phyloP scores from a whole-genome alignment of 2,888 invertebrate genomes.

The Cosmorhoe ocellata region DNA sequence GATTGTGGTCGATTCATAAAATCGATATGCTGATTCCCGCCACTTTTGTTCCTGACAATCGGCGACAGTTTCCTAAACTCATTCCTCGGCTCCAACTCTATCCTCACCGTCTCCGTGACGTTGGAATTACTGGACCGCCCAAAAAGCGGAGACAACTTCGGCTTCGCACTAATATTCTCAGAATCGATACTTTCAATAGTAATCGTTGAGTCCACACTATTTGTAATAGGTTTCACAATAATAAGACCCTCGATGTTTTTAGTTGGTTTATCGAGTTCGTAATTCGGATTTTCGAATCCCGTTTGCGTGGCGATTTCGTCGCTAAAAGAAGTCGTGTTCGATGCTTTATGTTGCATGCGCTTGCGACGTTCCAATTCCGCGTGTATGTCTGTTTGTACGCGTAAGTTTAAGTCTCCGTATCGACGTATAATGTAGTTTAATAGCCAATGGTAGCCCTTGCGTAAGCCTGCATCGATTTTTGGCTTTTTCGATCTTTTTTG shows the following conservation, averaged over 20 bases:
- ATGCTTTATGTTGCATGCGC: conserved; percentile 62
- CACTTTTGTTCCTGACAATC: conserved; percentile 58
- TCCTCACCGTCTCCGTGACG: conserved; percentile 53
- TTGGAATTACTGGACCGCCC: conserved; percentile 59
- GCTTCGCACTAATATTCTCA: conserved; percentile 55
- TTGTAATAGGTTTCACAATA: conserved; percentile 64
- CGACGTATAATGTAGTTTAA: conserved; percentile 86
- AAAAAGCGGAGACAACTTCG: conserved; percentile 72
- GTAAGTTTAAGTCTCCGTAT: conserved; percentile 83
- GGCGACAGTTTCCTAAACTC: conserved; percentile 74
- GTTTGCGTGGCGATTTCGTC: conserved; percentile 73
- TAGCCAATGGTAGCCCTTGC: conserved; percentile 87
- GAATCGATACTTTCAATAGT: conserved; percentile 69
- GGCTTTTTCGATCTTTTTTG: conserved; percentile 62
- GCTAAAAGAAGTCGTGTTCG: conserved; percentile 62
- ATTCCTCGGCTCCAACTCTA: conserved; percentile 69
- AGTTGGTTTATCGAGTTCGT: conserved; percentile 43
- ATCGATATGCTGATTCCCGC: conserved; percentile 60
- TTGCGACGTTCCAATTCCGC: conserved; percentile 78
- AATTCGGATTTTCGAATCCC: conserved; percentile 77
- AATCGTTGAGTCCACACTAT: conserved; percentile 67
- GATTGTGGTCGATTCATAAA: conserved; percentile 72
- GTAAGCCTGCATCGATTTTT: conserved; percentile 85
- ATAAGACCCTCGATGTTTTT: conserved; percentile 56
- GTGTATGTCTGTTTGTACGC: conserved; percentile 85